phyloP scores from a whole-genome alignment of 2,888 invertebrate species.

The Hartigia nigra region DNA sequence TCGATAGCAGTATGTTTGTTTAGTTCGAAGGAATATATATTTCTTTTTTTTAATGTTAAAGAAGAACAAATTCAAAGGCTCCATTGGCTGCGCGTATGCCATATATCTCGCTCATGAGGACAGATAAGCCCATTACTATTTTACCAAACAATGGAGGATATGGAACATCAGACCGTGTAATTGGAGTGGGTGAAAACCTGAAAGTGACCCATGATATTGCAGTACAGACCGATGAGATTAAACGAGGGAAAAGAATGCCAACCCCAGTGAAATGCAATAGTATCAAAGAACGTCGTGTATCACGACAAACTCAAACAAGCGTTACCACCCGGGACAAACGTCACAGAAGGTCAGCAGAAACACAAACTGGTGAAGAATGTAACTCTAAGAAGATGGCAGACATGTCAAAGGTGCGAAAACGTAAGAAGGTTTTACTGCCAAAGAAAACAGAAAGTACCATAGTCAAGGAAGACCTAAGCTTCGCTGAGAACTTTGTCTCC shows the following conservation, averaged over 20 bases:
- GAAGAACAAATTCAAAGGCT: slow-evolving; percentile 34
- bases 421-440: slow-evolving; percentile 20
- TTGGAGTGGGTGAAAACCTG: slow-evolving; percentile 7
- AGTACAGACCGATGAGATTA: slow-evolving; percentile 57
- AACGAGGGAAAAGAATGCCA: slow-evolving; percentile 35
- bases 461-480: slow-evolving; percentile 42
- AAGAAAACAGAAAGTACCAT: slow-evolving; percentile 28
- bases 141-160: slow-evolving; percentile 34
- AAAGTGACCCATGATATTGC: slow-evolving; percentile 35
- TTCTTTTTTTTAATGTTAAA: slow-evolving; percentile 18
- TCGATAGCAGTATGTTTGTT: slow-evolving; percentile 4
- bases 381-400: slow-evolving; percentile 18
- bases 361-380: slow-evolving; percentile 47
- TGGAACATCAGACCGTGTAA: slow-evolving; percentile 21
- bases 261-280: slow-evolving; percentile 39
- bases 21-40: slow-evolving; percentile 11
- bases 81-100: slow-evolving; percentile 15
- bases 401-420: slow-evolving; percentile 24
- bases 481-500: slow-evolving; percentile 41
- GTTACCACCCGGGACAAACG: slow-evolving; percentile 42
- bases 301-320: slow-evolving; percentile 60
- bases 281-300: slow-evolving; percentile 38
- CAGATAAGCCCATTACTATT: slow-evolving; percentile 44
- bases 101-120: slow-evolving; percentile 18
- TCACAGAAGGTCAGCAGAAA: slow-evolving; percentile 51